Base-by-base conservation (phyloP, 2,888 invertebrate genomes). In the Drosophila siamana region DNA sequence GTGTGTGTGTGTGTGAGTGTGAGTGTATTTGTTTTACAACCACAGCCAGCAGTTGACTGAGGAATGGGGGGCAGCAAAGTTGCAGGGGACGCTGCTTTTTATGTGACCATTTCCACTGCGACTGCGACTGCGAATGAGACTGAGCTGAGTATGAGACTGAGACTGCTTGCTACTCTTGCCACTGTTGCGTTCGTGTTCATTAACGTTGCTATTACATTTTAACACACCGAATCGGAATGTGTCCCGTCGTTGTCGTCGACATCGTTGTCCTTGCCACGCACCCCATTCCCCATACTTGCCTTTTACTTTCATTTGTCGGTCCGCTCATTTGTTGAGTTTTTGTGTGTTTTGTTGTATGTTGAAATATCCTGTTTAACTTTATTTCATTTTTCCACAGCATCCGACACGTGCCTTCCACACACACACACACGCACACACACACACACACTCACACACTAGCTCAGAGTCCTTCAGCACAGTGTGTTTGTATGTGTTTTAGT, bases 291-390 rank as follows among this genome's bases (percentile, higher is more conserved):
- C 28, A 38, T 51, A 54, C 47, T 47, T 78, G 57, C 46, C 86
- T 86, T 88, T 88, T 79, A 74, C 88, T 83, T 83, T 88, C 85
- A 76, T 76, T 76, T 76, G 75, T 78, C 69, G 65, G 59, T 74
- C 55, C 78, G 69, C 74, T 78, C 78, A 69, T 74, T 81, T 78
- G 85, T 75, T 81, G 73, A 72, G 78, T 81, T 75, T 72, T 79
- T 33, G 33, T 33, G 33, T 33, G 33, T 33, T 33, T 33, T 85
- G 75, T 69, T 68, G 67, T 76, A 76, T 74, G 80, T 77, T 88
- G 88, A 88, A 83, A 83, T 88, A 83, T 83, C 83, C 83, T 88
- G 83, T 83, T 83, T 86, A 83, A 88, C 88, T 83, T 83, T 83
- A 83, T 83, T 83, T 83, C 83, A 83, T 86, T 83, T 87, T 88